These are phyloP conservation scores for Andrena marginata DNA, from an alignment of 2,888 invertebrate species.

Conservation along the genomic window DNA sequence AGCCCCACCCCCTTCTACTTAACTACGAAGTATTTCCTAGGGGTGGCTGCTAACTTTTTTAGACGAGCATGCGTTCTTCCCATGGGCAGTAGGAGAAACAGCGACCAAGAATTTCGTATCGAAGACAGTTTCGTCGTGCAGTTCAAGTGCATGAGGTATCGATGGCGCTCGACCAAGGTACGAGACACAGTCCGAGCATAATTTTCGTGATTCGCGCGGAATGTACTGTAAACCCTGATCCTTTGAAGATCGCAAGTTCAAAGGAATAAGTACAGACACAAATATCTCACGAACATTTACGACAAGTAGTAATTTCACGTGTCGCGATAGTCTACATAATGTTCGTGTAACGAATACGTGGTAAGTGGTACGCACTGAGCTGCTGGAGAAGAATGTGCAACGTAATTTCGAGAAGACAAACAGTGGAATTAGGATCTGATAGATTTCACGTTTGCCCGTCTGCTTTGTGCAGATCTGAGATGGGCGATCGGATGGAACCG, in stretches of 20 bases:
- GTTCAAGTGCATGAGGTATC: background rate
- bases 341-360: too few species aligned
- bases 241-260: too few species aligned
- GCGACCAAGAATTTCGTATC: background rate
- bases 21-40: background rate
- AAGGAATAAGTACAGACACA: too few species aligned
- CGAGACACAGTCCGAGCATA: background rate
- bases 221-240: too few species aligned
- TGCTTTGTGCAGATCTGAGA: background rate
- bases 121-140: background rate
- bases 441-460: background rate
- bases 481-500: slow-evolving; percentile 23
- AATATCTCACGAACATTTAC: too few species aligned
- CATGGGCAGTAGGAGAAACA: background rate
- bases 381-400: too few species aligned
- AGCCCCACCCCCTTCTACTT: background rate
- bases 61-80: background rate
- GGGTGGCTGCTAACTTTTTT: background rate
- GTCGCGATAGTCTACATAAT: too few species aligned
- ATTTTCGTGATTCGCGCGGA: too few species aligned
- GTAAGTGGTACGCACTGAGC: too few species aligned
- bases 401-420: too few species aligned
- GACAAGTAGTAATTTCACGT: too few species aligned
- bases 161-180: background rate
- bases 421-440: too few species aligned